Conservation (phyloP, 2,888 invertebrate species). For the Iselma pallidipennis region DNA sequence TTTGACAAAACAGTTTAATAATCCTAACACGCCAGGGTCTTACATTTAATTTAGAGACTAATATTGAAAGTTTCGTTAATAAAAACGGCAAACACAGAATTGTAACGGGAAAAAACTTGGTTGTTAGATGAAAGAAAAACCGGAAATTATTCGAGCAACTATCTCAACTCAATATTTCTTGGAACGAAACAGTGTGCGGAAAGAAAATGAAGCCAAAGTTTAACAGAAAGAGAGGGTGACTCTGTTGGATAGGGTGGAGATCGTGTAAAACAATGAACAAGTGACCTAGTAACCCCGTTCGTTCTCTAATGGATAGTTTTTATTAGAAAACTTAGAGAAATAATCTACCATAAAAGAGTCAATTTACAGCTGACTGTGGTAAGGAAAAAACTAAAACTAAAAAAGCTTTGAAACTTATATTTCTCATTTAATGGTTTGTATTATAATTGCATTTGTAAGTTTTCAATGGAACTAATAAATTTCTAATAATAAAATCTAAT, state of each 20-base stretch:
- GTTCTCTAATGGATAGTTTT: conserved; percentile 29
- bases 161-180: conserved; percentile 24
- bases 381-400: conserved; percentile 25
- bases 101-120: neutral
- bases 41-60: too few species aligned
- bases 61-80: neutral
- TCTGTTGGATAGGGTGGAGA: neutral
- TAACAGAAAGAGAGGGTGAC: neutral
- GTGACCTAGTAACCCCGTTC: conserved; percentile 26
- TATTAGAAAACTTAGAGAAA: conserved; percentile 28
- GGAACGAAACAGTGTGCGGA: conserved; percentile 5
- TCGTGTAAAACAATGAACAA: conserved; percentile 24
- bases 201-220: conserved; percentile 6
- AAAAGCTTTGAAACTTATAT: too few species aligned
- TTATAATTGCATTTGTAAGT: too few species aligned
- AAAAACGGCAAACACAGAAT: neutral
- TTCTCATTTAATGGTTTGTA: too few species aligned
- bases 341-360: conserved; percentile 21
- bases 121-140: neutral
- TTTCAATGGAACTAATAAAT: too few species aligned
- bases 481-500: too few species aligned
- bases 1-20: too few species aligned
- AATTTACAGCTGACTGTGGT: conserved; percentile 17
- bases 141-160: neutral
- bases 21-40: too few species aligned